These are phyloP conservation scores for Pelagia noctiluca DNA, from an alignment of 30 jellyfish, hydroid and myxozoan genomes.

Conservation along the genomic window DNA sequence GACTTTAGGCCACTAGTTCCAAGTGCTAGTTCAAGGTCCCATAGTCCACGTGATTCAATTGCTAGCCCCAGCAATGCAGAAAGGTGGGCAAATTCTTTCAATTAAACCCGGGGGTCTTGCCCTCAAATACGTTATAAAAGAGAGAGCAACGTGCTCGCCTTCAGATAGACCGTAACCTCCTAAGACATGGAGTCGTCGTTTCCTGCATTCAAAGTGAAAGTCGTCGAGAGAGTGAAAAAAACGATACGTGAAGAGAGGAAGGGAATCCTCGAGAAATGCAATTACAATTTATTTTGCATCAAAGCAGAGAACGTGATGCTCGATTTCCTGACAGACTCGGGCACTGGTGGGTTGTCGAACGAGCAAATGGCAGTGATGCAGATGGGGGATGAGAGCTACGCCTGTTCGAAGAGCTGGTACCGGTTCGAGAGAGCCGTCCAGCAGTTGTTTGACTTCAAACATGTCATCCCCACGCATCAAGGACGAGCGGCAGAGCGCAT, in stretches of 20 bases:
- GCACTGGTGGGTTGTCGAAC: constrained; percentile 76
- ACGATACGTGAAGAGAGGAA: constrained; percentile 51
- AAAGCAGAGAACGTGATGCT: constrained; percentile 75
- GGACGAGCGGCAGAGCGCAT: constrained; percentile 85
- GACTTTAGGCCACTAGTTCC: too few relatives aligned
- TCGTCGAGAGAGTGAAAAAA: constrained; percentile 41
- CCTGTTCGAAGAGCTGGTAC: constrained; percentile 74
- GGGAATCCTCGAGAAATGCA: constrained; percentile 21
- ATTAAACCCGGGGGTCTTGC: too few relatives aligned
- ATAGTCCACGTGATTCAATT: too few relatives aligned
- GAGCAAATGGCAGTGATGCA: constrained; percentile 75
- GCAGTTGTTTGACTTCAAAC: constrained; percentile 59
- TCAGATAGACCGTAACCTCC: neutral
- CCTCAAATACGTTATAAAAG: neutral
- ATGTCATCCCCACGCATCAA: constrained; percentile 75
- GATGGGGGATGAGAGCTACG: constrained; percentile 78
- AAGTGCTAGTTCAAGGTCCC: too few relatives aligned
- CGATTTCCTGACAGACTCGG: constrained; percentile 80
- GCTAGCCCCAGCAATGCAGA: too few relatives aligned
- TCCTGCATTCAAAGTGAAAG: constrained; percentile 72
- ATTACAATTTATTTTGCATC: constrained; percentile 56
- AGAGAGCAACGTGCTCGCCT: neutral
- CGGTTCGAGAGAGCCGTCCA: constrained; percentile 62
- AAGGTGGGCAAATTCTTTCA: too few relatives aligned
- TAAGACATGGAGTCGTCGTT: constrained; percentile 23